Evolutionary conservation across 2,888 invertebrate species (phyloP).

Genomic region (Ypsolopha sequella): DNA sequence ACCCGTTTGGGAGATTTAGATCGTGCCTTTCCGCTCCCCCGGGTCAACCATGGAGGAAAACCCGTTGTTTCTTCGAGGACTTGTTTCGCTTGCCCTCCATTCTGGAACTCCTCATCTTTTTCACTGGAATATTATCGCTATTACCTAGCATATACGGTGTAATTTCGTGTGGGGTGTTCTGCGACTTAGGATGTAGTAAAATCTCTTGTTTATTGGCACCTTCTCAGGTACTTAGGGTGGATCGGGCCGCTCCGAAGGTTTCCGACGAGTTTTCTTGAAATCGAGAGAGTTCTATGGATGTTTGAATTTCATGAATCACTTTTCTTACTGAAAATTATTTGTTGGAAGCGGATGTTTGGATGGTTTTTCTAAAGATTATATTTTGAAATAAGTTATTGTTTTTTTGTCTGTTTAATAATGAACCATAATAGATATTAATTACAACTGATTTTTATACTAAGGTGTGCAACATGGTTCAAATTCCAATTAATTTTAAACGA

Average conservation of each 20-base stretch:
- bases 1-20: slow-evolving; percentile 58
- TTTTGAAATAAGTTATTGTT: too few species aligned
- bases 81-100: slow-evolving; percentile 15
- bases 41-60: slow-evolving; percentile 56
- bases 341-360: too few species aligned
- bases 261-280: slow-evolving; percentile 13
- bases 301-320: background rate
- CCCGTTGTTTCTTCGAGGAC: slow-evolving; percentile 59
- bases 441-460: too few species aligned
- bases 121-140: too few species aligned
- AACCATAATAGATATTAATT: too few species aligned
- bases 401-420: too few species aligned
- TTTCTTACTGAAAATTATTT: background rate
- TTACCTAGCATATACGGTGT: background rate
- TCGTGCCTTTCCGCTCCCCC: slow-evolving; percentile 45
- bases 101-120: background rate
- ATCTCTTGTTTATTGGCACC: slow-evolving; percentile 51
- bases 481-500: too few species aligned
- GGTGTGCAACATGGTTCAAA: too few species aligned
- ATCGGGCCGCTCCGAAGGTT: slow-evolving; percentile 37
- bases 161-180: background rate
- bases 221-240: slow-evolving; percentile 62
- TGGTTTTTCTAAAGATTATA: too few species aligned
- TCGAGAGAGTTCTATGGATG: background rate
- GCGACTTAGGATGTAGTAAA: too few species aligned